These are phyloP conservation scores for Drosophila orena DNA, from an alignment of 1,140 invertebrate genomes.

Conservation along the genomic window DNA sequence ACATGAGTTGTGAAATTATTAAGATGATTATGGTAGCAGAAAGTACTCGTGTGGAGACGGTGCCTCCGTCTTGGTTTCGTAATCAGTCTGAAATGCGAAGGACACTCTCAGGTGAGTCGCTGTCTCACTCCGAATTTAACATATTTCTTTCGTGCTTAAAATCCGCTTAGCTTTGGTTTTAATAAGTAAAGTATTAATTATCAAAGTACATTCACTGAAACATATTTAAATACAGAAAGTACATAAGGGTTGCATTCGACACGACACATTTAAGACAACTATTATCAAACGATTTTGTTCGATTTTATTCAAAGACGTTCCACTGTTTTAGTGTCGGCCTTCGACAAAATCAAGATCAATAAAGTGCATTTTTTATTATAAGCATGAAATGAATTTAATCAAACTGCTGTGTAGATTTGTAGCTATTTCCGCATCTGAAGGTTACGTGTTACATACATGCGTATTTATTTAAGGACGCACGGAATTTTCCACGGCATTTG, in stretches of 20 bases:
- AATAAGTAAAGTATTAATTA: no score
- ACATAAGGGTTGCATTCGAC: no score
- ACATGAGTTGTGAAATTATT: constrained; percentile 78
- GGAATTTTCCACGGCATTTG: constrained; percentile 71
- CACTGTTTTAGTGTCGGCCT: no score
- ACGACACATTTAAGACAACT: no score
- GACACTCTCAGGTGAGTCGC: constrained; percentile 22
- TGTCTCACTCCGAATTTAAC: background rate
- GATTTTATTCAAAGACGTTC: no score
- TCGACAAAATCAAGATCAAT: no score
- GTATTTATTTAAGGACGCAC: constrained; percentile 23
- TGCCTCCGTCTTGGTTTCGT: constrained; percentile 13
- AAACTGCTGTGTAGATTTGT: background rate
- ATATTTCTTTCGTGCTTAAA: no score
- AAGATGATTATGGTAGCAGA: constrained; percentile 71
- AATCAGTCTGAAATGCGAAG: constrained; percentile 43
- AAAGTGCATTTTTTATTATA: no score
- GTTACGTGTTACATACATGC: constrained; percentile 13
- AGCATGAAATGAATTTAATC: background rate
- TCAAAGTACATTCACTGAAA: no score
- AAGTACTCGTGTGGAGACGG: constrained; percentile 37
- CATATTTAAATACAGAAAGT: no score
- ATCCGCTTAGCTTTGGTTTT: no score
- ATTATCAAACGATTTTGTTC: no score
- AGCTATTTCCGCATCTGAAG: constrained; percentile 8